Evolutionary conservation across 1,140 invertebrate genomes (phyloP), one percentile per base, ranked within the genome.

Genomic region (Atopsyche davidsoni): DNA sequence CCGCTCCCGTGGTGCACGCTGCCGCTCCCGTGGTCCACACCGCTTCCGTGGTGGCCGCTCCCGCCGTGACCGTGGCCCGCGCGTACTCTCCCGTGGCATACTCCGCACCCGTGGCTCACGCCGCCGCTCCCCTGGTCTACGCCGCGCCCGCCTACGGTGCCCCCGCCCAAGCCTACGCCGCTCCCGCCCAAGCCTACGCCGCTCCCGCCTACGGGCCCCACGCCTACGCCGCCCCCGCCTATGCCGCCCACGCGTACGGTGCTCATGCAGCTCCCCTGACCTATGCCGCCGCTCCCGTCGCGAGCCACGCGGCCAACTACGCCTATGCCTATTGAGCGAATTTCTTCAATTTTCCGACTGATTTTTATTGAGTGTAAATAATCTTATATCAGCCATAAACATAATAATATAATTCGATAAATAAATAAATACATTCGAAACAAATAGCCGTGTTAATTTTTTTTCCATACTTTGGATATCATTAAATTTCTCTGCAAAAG

Each of bases 1-100:
- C 78, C 11, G 65, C 79, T 19, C 79, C 79, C 45, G 78, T 77
- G 17, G 49, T 45, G 25, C 47, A 28, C 55, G 57, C 32, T 45
- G 48, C 46, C 39, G 53, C 47, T 38, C 32, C 31, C 28, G 24
- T 19, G 23, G 45, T 22, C 13, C 28, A 11, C 40, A 13, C 40
- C 34, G 31, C 40, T 21, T n/a, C 18, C n/a, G 34, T 40, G 13
- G 34, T 13, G 11, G 11, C 11, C 13, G 16, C 46, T 38, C 28
- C 16, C 16, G 24, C 28, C 14, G 39, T 41, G 13, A 13, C 34
- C 32, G 53, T 54, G 11, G 34, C 54, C 52, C 40, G 18, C 24
- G 50, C 14, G 53, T 53, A 6, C 34, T 51, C 57, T 16, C 55
- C 59, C 18, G 19, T 32, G 17, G 51, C 52, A 23, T 40, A 51